A percentile compares a stretch with the other conserved stretches of the same genome.
These are phyloP conservation scores for Epinotia bilunana DNA, from an alignment of 2,888 invertebrate species.

Conservation along the genomic window DNA sequence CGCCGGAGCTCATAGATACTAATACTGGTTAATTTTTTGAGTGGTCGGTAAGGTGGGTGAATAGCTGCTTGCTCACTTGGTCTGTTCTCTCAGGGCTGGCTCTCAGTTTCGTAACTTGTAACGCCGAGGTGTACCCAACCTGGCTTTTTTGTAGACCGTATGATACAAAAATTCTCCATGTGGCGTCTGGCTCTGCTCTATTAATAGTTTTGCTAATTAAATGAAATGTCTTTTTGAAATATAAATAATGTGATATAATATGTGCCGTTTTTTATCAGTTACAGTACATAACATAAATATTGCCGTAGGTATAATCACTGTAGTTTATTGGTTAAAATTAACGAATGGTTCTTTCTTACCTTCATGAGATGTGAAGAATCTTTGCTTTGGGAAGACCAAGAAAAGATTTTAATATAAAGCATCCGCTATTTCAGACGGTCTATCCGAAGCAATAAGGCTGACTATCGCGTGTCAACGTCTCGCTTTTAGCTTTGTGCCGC, in stretches of 20 bases:
- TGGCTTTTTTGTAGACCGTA: slow-evolving; percentile 9
- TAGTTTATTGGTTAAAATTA: not conserved
- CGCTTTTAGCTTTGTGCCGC: slow-evolving; percentile 22
- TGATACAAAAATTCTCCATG: slow-evolving; percentile 19
- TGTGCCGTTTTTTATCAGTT: not conserved
- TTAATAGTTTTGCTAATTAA: not conserved
- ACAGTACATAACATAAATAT: not conserved
- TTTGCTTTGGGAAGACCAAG: slow-evolving; percentile 12
- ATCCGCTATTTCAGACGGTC: not conserved
- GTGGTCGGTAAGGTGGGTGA: not conserved
- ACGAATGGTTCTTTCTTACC: not conserved
- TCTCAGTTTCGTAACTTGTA: slow-evolving; percentile 26
- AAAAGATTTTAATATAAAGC: slow-evolving; percentile 5
- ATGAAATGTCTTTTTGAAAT: not conserved
- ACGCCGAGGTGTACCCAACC: not conserved
- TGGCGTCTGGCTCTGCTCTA: not conserved
- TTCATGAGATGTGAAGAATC: slow-evolving; percentile 12
- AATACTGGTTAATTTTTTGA: not conserved
- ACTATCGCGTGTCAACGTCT: slow-evolving; percentile 14
- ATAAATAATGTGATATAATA: not conserved
- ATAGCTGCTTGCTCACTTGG: slow-evolving; percentile 6
- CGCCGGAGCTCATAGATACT: not conserved
- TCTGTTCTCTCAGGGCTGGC: slow-evolving; percentile 20
- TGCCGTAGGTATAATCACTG: not conserved
- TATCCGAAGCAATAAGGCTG: slow-evolving; percentile 4